phyloP scores from a whole-genome alignment of 2,797 vertebrate species.

The Phrynocephalus forsythii region DNA sequence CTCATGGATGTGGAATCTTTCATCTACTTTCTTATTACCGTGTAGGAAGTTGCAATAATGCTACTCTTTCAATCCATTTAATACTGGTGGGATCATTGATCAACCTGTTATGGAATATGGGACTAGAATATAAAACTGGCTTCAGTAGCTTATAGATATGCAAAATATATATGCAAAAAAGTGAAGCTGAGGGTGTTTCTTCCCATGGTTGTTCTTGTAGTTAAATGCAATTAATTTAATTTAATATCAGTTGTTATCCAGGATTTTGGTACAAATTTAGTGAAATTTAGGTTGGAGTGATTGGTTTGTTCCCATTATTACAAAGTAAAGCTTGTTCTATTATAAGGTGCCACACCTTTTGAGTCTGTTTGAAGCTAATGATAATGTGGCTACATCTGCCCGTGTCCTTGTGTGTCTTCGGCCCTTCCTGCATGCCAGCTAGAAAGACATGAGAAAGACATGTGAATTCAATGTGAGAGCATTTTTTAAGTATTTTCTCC shows the following conservation, averaged over 20 bases:
- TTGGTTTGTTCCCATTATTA: not conserved
- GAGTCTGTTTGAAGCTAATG: not conserved
- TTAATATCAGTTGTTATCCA: not conserved
- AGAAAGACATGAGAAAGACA: not conserved
- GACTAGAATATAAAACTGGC: not conserved
- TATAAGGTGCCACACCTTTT: not conserved
- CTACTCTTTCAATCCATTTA: constrained; percentile 17
- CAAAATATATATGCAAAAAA: not conserved
- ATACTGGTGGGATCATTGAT: constrained; percentile 32
- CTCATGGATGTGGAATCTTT: constrained; percentile 32
- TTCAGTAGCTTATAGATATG: not conserved
- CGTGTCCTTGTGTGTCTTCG: not conserved
- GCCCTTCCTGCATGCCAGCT: not conserved
- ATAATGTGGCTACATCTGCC: not conserved
- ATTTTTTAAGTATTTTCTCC: constrained; percentile 2
- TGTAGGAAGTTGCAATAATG: not conserved
- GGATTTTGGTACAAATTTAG: not conserved
- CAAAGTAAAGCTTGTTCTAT: not conserved
- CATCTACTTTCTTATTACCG: constrained; percentile 26
- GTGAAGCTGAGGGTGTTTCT: not conserved
- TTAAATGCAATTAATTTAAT: not conserved
- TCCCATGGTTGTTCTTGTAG: constrained; percentile 1
- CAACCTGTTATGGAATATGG: not conserved
- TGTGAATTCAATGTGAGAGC: not conserved
- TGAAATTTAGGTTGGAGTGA: not conserved